These are phyloP conservation scores for Formicarius rufipectus DNA, from an alignment of 2,113 vertebrate species.

Conservation along the genomic window DNA sequence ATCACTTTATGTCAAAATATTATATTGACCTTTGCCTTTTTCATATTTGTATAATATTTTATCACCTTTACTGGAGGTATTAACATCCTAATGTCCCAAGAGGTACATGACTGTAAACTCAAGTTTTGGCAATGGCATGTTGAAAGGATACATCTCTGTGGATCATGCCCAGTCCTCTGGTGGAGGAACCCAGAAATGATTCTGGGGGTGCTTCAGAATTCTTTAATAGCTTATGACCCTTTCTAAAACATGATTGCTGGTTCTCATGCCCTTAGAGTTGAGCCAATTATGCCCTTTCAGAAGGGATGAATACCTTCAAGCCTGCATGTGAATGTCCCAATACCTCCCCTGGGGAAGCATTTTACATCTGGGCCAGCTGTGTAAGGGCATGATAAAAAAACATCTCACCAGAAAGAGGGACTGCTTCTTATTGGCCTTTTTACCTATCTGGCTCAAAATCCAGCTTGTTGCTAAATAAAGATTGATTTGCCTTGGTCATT, in stretches of 20 bases:
- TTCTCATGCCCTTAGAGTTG: background rate
- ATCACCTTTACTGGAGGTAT: background rate
- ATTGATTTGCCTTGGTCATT: too few relatives aligned
- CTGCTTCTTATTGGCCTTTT: too few relatives aligned
- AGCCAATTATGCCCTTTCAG: background rate
- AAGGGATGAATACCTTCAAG: background rate
- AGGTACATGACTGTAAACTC: background rate
- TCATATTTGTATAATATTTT: background rate
- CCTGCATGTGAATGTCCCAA: too few relatives aligned
- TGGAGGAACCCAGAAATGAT: background rate
- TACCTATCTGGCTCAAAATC: too few relatives aligned
- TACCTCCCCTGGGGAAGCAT: background rate
- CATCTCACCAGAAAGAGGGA: too few relatives aligned
- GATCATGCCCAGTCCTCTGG: background rate
- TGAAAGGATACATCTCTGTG: background rate
- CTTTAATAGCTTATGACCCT: background rate
- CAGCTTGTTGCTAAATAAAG: too few relatives aligned
- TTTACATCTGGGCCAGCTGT: background rate
- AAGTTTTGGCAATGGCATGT: background rate
- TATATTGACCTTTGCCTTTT: background rate
- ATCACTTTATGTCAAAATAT: background rate
- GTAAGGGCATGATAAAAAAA: background rate
- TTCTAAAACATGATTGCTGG: background rate
- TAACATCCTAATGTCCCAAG: background rate
- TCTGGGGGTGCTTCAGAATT: too few relatives aligned